These are phyloP conservation scores for Punctoribates punctum DNA, from an alignment of 2,888 invertebrate species.

Conservation along the genomic window DNA sequence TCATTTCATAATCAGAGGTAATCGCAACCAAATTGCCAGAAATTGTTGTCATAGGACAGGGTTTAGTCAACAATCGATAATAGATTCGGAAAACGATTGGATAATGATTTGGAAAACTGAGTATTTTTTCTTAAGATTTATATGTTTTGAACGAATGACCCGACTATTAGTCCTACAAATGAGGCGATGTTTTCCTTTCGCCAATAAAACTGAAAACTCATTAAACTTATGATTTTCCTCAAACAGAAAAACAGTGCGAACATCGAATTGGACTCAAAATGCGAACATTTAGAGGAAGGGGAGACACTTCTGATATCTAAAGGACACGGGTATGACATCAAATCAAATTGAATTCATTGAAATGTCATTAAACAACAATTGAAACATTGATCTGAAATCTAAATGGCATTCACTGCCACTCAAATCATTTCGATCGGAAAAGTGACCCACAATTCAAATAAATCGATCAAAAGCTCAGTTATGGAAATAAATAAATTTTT, in stretches of 20 bases:
- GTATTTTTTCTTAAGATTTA: too few species aligned
- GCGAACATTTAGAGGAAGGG: neutral
- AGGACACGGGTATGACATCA: neutral
- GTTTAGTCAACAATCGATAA: too few species aligned
- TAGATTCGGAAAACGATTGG: too few species aligned
- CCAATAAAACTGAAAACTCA: too few species aligned
- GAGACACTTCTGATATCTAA: conserved; percentile 5
- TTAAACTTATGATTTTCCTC: too few species aligned
- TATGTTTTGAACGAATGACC: too few species aligned
- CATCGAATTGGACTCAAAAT: neutral
- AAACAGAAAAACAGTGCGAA: conserved; percentile 1
- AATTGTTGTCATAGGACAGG: conserved; percentile 32
- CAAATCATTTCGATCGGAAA: neutral
- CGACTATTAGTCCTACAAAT: too few species aligned
- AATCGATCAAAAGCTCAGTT: neutral
- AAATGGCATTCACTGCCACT: conserved; percentile 9
- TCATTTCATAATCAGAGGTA: too few species aligned
- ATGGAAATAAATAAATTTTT: neutral
- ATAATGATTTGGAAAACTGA: too few species aligned
- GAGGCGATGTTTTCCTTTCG: too few species aligned
- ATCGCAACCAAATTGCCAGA: conserved; percentile 51
- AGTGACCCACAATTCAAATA: neutral
- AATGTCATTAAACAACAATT: neutral
- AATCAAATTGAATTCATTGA: neutral
- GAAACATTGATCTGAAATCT: too few species aligned